A percentile compares a stretch with the other conserved stretches of the same genome.
Evolutionary conservation across 64 coral and sea anemone genomes (phyloP).

Genomic region (Acropora yongei): DNA sequence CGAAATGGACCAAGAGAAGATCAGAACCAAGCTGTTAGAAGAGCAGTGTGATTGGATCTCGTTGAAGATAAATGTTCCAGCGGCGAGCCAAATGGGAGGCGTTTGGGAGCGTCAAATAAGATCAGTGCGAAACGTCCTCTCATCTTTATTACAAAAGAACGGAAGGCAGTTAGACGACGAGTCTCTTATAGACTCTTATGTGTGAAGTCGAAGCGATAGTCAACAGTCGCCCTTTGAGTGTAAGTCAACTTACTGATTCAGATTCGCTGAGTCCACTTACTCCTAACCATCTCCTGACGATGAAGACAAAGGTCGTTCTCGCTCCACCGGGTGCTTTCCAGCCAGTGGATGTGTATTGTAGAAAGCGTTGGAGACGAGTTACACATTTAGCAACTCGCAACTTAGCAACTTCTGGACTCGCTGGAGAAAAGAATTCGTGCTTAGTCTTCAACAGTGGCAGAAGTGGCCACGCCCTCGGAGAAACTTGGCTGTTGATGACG

Average conservation of each 20-base stretch:
- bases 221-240: not conserved
- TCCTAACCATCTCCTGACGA: too few species aligned
- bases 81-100: too few species aligned
- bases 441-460: conserved; percentile 11
- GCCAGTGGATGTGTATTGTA: too few species aligned
- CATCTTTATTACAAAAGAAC: too few species aligned
- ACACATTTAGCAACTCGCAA: not conserved
- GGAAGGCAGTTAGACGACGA: too few species aligned
- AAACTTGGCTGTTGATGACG: not conserved
- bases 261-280: too few species aligned
- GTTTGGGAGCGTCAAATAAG: too few species aligned
- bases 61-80: too few species aligned
- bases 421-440: not conserved
- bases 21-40: not conserved
- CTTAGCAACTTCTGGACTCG: not conserved
- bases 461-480: not conserved
- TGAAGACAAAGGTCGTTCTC: not conserved
- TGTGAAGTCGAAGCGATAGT: conserved; percentile 17
- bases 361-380: not conserved
- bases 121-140: too few species aligned
- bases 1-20: not conserved
- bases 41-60: not conserved
- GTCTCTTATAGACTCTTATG: not conserved
- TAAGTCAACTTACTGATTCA: not conserved
- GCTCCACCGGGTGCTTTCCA: too few species aligned